A percentile compares a stretch with the other conserved stretches of the same genome.
These are phyloP conservation scores for Channa striata DNA, from an alignment of 2,797 vertebrate species.

Conservation along the genomic window DNA sequence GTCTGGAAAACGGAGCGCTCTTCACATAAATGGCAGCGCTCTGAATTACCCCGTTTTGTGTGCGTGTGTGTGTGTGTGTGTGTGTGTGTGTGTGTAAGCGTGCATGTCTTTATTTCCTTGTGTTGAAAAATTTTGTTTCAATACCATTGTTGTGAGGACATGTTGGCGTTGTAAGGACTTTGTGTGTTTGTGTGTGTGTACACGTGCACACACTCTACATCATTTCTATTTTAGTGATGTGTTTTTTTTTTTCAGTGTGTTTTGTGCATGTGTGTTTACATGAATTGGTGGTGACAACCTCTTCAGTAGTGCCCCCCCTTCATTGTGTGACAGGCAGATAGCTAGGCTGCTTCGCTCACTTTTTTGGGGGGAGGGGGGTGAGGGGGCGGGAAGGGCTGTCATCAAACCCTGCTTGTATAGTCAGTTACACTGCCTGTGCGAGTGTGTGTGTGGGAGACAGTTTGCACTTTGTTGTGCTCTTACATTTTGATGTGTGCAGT, in stretches of 20 bases:
- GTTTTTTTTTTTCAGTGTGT: constrained; percentile 63
- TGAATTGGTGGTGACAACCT: constrained; percentile 81
- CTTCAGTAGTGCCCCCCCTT: constrained; percentile 77
- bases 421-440: constrained; percentile 68
- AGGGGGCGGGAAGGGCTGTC: constrained; percentile 55
- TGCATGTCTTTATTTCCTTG: too few relatives aligned
- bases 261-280: constrained; percentile 72
- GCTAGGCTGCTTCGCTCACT: constrained; percentile 78
- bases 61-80: constrained; percentile 41
- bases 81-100: constrained; percentile 23
- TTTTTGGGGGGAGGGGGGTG: constrained; percentile 67
- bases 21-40: constrained; percentile 85
- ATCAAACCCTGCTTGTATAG: constrained; percentile 77
- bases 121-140: neutral
- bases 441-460: constrained; percentile 36
- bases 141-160: too few relatives aligned
- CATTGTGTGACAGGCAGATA: constrained; percentile 83
- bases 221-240: constrained; percentile 75
- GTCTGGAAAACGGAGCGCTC: constrained; percentile 81
- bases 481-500: constrained; percentile 31
- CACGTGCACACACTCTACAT: constrained; percentile 54
- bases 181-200: constrained; percentile 24
- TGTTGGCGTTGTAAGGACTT: too few relatives aligned
- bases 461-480: constrained; percentile 49
- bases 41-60: constrained; percentile 69